Conservation (phyloP, 37 sponge, comb jelly and placozoan genomes). For the Axinella damicornis region DNA sequence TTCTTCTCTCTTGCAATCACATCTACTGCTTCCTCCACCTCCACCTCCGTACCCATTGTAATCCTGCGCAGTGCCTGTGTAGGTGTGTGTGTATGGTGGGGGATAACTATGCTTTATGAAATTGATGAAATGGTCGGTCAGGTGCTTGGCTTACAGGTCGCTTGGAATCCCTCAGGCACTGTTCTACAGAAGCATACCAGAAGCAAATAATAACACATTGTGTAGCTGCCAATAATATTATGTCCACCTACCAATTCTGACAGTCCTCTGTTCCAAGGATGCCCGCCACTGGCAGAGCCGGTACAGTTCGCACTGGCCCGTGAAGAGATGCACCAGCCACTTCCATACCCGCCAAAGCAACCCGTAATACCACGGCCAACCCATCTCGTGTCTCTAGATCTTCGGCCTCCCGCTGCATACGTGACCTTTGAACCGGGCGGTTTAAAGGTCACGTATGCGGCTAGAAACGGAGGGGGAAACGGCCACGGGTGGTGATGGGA, state of each 20-base stretch:
- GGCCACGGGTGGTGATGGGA: too few relatives aligned
- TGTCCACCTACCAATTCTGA: constrained; percentile 40
- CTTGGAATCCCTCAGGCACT: too few relatives aligned
- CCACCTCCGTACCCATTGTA: background rate
- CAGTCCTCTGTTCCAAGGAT: constrained; percentile 34
- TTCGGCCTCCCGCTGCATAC: too few relatives aligned
- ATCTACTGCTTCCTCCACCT: background rate
- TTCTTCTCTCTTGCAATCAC: background rate
- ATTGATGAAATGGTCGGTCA: too few relatives aligned
- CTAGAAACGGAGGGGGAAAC: too few relatives aligned
- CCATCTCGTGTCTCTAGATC: too few relatives aligned
- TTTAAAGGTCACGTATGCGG: too few relatives aligned
- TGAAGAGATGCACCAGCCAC: constrained; percentile 63
- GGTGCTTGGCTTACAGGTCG: too few relatives aligned
- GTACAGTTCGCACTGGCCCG: constrained; percentile 73
- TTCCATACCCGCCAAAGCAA: constrained; percentile 76
- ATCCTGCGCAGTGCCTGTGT: background rate
- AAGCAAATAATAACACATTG: background rate
- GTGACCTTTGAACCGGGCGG: too few relatives aligned
- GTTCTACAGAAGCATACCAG: background rate
- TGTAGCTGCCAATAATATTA: background rate
- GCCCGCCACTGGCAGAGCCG: constrained; percentile 25
- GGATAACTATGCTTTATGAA: too few relatives aligned
- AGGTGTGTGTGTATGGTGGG: background rate
- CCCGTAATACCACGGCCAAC: background rate